Evolutionary conservation across 1,140 invertebrate species (phyloP), one percentile per base, ranked within the genome.

Genomic region (Eufriesea mexicana): DNA sequence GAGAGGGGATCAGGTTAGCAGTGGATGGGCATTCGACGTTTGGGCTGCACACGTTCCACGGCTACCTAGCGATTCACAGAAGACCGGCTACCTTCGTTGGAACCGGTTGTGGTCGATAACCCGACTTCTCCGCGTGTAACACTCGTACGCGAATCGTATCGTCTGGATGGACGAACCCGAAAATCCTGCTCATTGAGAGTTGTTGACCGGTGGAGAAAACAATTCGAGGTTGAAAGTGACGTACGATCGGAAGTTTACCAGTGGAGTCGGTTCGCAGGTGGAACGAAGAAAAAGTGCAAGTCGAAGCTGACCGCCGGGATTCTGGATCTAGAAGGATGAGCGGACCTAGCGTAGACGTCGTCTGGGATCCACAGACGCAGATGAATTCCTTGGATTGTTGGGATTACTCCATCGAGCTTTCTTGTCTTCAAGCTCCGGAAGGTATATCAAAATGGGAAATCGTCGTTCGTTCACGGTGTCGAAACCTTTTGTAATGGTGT

Each of bases 321-420:
- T 20, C 23, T 25, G 35, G 1, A 18, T 5, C 6, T 20, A 14
- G 59, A 54, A 90, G 55, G 54, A 93, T 94, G 94, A 93, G 81
- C 75, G 90, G 87, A 35, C 90, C 85, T 2, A 91, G 89, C 79
- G 84, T 92, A 64, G 92, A 94, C 67, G 86, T 93, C 54, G 93
- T 93, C 47, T 94, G 93, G 93, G 93, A 93, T 35, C 89, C 92
- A 12, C 84, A 89, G 64, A 86, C 92, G 4, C 91, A 95, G 77
- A 93, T 96, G 76, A 97, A 96, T 90, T 97, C 96, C 6, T 92
- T 97, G 91, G 97, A 97, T 89, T 96, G 95, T 89, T 97, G 97
- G 97, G 97, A 97, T 95, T 97, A 97, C 91, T 96, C 96, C 28
- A 96, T 97, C 83, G 96, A 97, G 91, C 92, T 97, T 90, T 96